Evolutionary conservation across 2,888 invertebrate species (phyloP).

Genomic region (Metacarcinus magister): DNA sequence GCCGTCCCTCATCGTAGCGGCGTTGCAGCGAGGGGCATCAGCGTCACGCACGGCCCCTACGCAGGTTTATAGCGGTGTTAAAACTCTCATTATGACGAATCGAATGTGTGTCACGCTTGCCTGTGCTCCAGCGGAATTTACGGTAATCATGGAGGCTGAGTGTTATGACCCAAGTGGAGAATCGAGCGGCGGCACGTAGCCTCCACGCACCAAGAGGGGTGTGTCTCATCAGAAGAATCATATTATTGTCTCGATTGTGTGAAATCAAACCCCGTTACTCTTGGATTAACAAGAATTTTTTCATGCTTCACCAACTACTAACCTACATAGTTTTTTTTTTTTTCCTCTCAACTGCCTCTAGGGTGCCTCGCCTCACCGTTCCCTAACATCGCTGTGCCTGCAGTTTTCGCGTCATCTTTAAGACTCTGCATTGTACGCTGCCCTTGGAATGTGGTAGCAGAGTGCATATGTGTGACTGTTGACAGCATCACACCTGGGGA

Average conservation of each 20-base stretch:
- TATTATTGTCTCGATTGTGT: background rate
- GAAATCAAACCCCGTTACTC: background rate
- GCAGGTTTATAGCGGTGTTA: background rate
- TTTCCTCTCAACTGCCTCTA: background rate
- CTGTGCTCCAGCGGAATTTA: background rate
- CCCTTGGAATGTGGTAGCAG: too few species aligned
- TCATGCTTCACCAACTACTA: background rate
- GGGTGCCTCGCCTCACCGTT: background rate
- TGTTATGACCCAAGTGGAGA: background rate
- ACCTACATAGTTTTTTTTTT: background rate
- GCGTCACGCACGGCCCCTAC: background rate
- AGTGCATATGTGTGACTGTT: too few species aligned
- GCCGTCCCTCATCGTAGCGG: background rate
- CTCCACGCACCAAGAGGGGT: background rate
- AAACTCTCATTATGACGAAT: slow-evolving; percentile 41
- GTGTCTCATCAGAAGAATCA: background rate
- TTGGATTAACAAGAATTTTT: background rate
- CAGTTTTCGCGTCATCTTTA: too few species aligned
- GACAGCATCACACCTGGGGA: too few species aligned
- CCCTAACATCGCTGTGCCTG: too few species aligned
- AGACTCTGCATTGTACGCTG: too few species aligned
- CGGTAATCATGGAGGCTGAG: background rate
- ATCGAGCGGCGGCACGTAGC: background rate
- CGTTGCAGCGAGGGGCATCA: background rate
- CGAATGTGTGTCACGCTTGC: background rate